Evolutionary conservation across 2,113 vertebrate genomes (phyloP).

Genomic region (Gopherus flavomarginatus): DNA sequence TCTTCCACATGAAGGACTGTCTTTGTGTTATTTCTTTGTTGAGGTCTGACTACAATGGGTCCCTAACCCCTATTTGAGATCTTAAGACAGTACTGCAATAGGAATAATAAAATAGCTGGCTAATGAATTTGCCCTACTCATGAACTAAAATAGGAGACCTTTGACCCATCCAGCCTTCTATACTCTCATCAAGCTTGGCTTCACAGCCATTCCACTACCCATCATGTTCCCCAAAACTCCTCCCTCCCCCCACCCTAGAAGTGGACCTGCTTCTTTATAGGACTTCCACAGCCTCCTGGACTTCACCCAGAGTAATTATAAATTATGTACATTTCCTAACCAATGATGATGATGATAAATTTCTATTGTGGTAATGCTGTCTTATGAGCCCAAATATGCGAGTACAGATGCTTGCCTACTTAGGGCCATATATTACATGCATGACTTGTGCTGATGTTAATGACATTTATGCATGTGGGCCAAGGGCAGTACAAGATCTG

Average conservation of each 20-base stretch:
- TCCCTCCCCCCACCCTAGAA: background rate
- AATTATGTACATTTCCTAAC: background rate
- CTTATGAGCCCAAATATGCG: background rate
- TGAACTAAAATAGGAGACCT: background rate
- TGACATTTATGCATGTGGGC: background rate
- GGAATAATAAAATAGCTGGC: background rate
- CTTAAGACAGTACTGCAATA: background rate
- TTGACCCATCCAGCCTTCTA: background rate
- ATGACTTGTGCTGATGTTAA: background rate
- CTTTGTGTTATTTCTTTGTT: slow-evolving; percentile 10
- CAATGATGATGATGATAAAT: background rate
- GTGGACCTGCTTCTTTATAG: background rate
- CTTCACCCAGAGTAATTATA: background rate
- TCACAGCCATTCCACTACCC: background rate
- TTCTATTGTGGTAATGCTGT: background rate
- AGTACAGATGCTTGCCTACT: fast-evolving
- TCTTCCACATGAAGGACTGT: background rate
- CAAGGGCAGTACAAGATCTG: background rate
- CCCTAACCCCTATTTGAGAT: background rate
- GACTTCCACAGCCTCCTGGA: background rate
- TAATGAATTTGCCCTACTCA: background rate
- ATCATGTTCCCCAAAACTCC: background rate
- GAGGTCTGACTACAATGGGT: background rate
- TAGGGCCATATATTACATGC: background rate
- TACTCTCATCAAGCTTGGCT: background rate